Evolutionary conservation across 2,888 invertebrate species (phyloP), one percentile per base, ranked within the genome.

Genomic region (Ischnura elegans): DNA sequence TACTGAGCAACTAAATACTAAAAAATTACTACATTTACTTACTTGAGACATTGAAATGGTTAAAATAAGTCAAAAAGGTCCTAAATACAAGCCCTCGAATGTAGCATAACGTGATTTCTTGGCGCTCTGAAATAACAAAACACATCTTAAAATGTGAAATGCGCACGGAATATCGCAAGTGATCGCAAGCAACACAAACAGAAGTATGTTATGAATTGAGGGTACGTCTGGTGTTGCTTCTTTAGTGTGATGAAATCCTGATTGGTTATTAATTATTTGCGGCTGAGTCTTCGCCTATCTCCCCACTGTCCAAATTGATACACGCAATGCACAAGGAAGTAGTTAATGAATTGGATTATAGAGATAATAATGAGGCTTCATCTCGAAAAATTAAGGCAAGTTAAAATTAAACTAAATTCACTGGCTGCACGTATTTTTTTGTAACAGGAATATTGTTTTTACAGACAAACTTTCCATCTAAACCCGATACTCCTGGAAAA

Each of bases 401-500:
- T 51, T 1, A 6, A 19, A 51, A 51, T 51, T 51, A 51, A 51
- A 13, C 6, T 51, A 8, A n/a, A n/a, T n/a, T 51, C 51, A 10
- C 6, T 51, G 51, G 19, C 19, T 8, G 51, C 19, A 8, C 1
- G 51, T 51, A 51, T 19, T 3, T 51, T 51, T 51, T 51, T 51
- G 6, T 6, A 1, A 51, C 19, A 19, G 51, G 19, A 51, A 3
- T 51, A 51, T 19, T 51, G 2, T 51, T 19, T 29, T 93, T 87
- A 4, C 87, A 93, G 93, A 43, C 93, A 19, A 51, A 42, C 25
- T 42, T n/a, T 19, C 25, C 93, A 6, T 5, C 29, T 3, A 93
- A 93, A 45, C 86, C 47, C 19, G 93, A 93, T 46, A 87, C 93
- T 29, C 87, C 93, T 93, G 93, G 85, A 29, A 94, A 94, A 94